Percentiles rank a stretch among this genome's conserved stretches.
phyloP scores from a whole-genome alignment of 2,113 vertebrate genomes.

The Otolemur garnettii region DNA sequence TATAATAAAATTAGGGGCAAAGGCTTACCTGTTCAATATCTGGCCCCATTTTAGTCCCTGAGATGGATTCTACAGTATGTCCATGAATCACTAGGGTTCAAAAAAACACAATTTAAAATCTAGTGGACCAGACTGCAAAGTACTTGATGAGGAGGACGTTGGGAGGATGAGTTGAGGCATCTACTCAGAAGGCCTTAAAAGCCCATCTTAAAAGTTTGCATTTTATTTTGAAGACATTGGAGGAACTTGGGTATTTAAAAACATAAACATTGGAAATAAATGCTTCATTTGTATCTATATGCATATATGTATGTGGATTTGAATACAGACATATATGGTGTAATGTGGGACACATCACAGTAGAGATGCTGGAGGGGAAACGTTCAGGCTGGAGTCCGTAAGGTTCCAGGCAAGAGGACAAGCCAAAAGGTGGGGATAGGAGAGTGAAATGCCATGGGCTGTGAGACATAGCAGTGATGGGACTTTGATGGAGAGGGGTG shows the following conservation, averaged over 20 bases:
- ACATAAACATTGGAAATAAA: neutral
- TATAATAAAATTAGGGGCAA: neutral
- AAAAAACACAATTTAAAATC: neutral
- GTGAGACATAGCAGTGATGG: neutral
- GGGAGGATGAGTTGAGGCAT: neutral
- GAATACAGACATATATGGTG: neutral
- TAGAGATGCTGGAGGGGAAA: neutral
- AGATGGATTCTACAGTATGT: neutral
- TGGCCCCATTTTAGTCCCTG: no score
- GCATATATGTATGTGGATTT: no score
- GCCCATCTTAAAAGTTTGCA: neutral
- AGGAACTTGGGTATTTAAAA: neutral
- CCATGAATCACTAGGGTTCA: neutral
- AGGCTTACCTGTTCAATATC: neutral
- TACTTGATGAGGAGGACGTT: neutral
- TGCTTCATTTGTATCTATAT: neutral
- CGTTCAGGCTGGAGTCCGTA: neutral
- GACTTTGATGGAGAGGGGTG: neutral
- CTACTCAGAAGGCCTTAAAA: neutral
- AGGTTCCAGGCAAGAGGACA: neutral
- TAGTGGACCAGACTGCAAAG: neutral
- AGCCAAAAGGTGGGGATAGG: neutral
- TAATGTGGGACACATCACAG: neutral
- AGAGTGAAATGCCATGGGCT: neutral
- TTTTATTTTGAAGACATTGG: slow-evolving; percentile 10